These are phyloP conservation scores for Drosophila elegans DNA, from an alignment of 1,140 invertebrate species.

Conservation along the genomic window DNA sequence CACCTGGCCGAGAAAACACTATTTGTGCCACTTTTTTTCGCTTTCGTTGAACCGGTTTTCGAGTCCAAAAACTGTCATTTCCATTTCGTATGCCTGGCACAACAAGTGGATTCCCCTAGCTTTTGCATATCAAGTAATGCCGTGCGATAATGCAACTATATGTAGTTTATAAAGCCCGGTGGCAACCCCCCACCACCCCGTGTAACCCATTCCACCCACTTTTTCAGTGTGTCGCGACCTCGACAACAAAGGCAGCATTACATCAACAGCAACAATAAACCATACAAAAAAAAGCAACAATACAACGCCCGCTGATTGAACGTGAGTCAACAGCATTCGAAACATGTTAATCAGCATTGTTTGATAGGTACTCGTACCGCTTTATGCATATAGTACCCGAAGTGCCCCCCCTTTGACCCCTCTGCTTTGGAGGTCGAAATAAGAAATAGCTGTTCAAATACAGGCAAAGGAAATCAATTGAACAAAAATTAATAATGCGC, in stretches of 20 bases:
- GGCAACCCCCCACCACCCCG: background rate
- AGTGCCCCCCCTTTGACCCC: constrained; percentile 22
- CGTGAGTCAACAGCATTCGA: constrained; percentile 43
- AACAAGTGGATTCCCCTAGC: background rate
- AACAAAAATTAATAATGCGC: constrained; percentile 53
- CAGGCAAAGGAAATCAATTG: constrained; percentile 47
- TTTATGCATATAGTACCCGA: constrained; percentile 5
- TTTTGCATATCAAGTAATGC: constrained; percentile 37
- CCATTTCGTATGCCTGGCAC: constrained; percentile 15
- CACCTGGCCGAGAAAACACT: constrained; percentile 42
- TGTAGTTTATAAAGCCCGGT: background rate
- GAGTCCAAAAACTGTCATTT: constrained; percentile 11
- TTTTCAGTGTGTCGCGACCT: constrained; percentile 20
- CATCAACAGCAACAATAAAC: constrained; percentile 31
- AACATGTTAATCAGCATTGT: constrained; percentile 52
- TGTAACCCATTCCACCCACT: constrained; percentile 20
- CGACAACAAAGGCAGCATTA: constrained; percentile 40
- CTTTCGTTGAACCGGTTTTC: constrained; percentile 49
- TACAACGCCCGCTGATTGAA: constrained; percentile 36
- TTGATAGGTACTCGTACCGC: constrained; percentile 18
- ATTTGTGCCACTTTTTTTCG: constrained; percentile 43
- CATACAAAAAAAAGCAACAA: constrained; percentile 7
- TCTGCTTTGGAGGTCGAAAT: background rate
- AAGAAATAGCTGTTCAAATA: constrained; percentile 26
- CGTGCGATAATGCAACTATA: constrained; percentile 34